A percentile compares a stretch with the other conserved stretches of the same genome.
Conservation (phyloP, 2,888 invertebrate species). For the Oligia latruncula region DNA sequence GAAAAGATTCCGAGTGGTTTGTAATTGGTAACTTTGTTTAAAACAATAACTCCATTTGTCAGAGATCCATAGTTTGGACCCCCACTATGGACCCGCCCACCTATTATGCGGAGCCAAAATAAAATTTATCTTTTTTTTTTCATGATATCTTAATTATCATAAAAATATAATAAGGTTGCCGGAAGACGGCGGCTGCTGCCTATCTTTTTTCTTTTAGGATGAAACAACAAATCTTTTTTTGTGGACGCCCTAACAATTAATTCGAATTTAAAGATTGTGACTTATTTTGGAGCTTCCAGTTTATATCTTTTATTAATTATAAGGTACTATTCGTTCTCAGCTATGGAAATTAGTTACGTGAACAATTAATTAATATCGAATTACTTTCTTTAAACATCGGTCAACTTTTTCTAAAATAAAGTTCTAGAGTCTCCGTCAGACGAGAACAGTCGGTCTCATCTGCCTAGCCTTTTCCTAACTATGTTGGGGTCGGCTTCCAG, state of each 20-base stretch:
- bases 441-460: not conserved
- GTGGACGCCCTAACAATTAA: constrained; percentile 36
- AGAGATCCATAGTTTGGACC: constrained; percentile 77
- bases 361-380: not conserved
- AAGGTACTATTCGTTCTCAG: not conserved
- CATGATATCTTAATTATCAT: constrained; percentile 77
- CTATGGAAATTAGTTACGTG: not conserved
- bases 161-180: constrained; percentile 67
- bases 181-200: constrained; percentile 59
- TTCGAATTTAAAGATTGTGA: constrained; percentile 36
- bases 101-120: constrained; percentile 70
- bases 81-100: constrained; percentile 75
- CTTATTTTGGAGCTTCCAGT: constrained; percentile 19
- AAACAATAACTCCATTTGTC: constrained; percentile 84
- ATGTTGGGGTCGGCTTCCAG: no score
- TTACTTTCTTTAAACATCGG: not conserved
- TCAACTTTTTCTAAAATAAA: not conserved
- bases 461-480: no score
- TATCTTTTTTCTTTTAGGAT: constrained; percentile 48
- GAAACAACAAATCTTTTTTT: constrained; percentile 59
- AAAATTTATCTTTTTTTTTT: constrained; percentile 67
- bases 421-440: not conserved
- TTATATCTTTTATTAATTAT: constrained; percentile 6
- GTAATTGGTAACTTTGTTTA: constrained; percentile 31
- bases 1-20: not conserved